Base-by-base conservation (phyloP, 2,113 vertebrate species). In the Gallinago media region DNA sequence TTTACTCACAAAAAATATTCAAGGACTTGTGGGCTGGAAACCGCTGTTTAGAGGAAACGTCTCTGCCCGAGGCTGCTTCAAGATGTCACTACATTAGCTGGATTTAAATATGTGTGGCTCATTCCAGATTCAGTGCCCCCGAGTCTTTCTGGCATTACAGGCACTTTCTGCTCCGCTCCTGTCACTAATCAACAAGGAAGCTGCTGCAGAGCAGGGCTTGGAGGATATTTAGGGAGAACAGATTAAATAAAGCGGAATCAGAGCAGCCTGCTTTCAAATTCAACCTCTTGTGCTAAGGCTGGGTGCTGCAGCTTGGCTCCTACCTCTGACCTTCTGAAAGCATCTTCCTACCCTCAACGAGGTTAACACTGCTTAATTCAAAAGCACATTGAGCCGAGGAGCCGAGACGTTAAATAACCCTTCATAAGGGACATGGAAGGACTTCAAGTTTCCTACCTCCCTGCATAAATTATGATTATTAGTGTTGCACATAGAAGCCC, bases 21-120 rank as follows among this genome's bases (percentile, higher is more conserved):
- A 73, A 88, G 77, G 88, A 78, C 86, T 88, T 73, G 54, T 94
- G 58, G 46, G 46, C 44, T 84, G 42, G 78, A 95, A 95, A 92
- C 55, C 63, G 83, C 87, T 88, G 67, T 52, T 94, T 59, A 86
- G 68, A 90, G 34, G 61, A 96, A 95, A 96, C 26, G 85, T 89
- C 58, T 92, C 40, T 86, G 63, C 63, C 73, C 44, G 73, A 76
- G 92, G 88, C 73, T 80, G 34, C 88, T 90, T 94, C 88, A 92
- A 92, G 88, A 85, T 89, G 78, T 91, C 77, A 85, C 55, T 89
- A 18, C n/a, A 76, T 85, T 78, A 88, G 36, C 59, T 68, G 47
- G 78, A 62, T 85, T 94, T 74, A 90, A 95, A 80, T 80, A 62
- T 9, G 31, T 71, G 83, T 74, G 47, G 46, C 34, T 93, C 63